A percentile compares a stretch with the other conserved stretches of the same genome.
These are phyloP conservation scores for Timema podura DNA, from an alignment of 2,888 invertebrate species.

Conservation along the genomic window DNA sequence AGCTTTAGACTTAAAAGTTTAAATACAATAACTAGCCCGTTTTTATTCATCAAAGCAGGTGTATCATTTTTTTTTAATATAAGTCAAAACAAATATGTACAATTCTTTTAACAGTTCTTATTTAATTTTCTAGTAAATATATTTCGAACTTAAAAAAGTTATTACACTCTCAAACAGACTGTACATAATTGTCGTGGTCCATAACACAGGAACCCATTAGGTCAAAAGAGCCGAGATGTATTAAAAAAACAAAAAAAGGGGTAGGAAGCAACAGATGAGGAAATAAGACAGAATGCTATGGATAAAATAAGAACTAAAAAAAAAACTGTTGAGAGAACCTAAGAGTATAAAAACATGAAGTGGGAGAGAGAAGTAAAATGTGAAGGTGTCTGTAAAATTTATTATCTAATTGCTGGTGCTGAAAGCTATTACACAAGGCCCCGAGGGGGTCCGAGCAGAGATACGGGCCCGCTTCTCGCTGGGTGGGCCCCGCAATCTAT, in stretches of 20 bases:
- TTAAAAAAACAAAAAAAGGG: not conserved
- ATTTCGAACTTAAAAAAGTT: too few relatives aligned
- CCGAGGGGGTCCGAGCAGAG: constrained; percentile 20
- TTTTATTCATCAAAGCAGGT: too few relatives aligned
- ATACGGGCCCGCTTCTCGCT: constrained; percentile 22
- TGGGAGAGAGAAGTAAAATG: constrained; percentile 9
- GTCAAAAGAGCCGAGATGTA: not conserved
- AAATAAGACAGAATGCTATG: not conserved
- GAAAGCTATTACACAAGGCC: constrained; percentile 37
- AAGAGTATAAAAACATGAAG: constrained; percentile 15
- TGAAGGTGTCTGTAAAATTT: constrained; percentile 36
- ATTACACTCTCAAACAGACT: not conserved
- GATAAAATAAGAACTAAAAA: constrained; percentile 13
- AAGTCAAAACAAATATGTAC: too few relatives aligned
- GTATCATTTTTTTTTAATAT: too few relatives aligned
- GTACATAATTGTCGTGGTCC: not conserved
- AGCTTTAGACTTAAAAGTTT: too few relatives aligned
- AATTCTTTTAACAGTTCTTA: too few relatives aligned
- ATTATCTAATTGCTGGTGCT: constrained; percentile 40
- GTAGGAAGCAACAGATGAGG: constrained; percentile 2
- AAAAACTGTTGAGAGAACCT: constrained; percentile 2
- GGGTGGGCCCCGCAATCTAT: constrained; percentile 24
- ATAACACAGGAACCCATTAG: constrained; percentile 14
- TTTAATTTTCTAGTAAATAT: too few relatives aligned
- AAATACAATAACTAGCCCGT: too few relatives aligned